Evolutionary conservation across 2,888 invertebrate genomes (phyloP), one percentile per base, ranked within the genome.

Genomic region (Agriopis leucophaearia): DNA sequence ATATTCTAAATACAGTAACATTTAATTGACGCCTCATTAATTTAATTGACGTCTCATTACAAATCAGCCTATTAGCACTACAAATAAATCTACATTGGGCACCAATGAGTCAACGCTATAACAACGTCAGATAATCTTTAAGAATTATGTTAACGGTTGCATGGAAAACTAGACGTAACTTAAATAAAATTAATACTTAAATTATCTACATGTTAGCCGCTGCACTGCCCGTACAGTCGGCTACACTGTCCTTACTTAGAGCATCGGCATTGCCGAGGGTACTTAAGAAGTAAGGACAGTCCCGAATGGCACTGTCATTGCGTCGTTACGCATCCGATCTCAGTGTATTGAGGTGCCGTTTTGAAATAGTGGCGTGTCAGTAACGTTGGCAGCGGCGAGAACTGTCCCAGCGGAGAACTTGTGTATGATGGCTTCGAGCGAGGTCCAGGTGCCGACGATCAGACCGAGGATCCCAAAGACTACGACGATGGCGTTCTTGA

Each of bases 391-490:
- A 15, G 10, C 36, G 6, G 27, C 42, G 47, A 72, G 70, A 71
- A 59, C 64, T 64, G 44, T 38, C 15, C 48, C 16, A 18, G 77
- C 81, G 16, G 90, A 88, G 81, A 96, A 96, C 69, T 94, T 95
- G 12, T 85, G 74, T 70, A 96, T 94, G 77, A 96, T 96, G 71
- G 95, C 95, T 8, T 94, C 91, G 0, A 97, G 86, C 40, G 96
- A 96, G 8, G 96, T 96, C 85, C 95, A 96, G 0, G 96, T 96
- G 60, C 97, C 97, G 45, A 96, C 95, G 7, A 96, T 81, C 35
- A 97, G 94, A 0, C 96, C 97, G 6, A 96, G 87, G 0, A 95
- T 79, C 1, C 96, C 96, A 77, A 97, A 95, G 1, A 96, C 77
- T 0, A 96, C 94, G 5, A 97, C 93, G 8, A 95, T 88, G 62